Conservation (phyloP, 1,140 invertebrate species). For the Nasonia giraulti region DNA sequence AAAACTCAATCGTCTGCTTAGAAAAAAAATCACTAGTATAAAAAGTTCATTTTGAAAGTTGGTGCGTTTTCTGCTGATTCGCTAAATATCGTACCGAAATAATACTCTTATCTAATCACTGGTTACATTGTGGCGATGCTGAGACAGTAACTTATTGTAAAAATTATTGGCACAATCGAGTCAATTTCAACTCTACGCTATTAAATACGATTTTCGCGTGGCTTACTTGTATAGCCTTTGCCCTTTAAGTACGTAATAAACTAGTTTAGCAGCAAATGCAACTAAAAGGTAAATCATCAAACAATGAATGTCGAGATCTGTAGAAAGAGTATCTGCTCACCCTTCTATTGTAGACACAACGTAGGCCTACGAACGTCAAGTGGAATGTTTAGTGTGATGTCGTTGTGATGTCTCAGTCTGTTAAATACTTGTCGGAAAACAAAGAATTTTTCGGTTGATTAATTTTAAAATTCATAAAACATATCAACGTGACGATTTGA, state of each 20-base stretch:
- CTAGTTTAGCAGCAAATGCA: conserved; percentile 31
- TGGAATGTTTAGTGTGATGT: conserved; percentile 47
- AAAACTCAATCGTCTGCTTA: not conserved
- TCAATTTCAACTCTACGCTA: conserved; percentile 24
- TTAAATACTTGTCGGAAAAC: conserved; percentile 35
- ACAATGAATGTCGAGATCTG: conserved; percentile 31
- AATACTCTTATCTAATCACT: conserved; percentile 42
- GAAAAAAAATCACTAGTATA: not conserved
- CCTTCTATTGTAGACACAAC: not conserved
- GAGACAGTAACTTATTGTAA: conserved; percentile 28
- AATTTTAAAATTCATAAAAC: conserved; percentile 34
- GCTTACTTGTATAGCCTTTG: conserved; percentile 25
- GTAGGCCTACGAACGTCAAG: conserved; percentile 35
- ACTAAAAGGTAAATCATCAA: conserved; percentile 36
- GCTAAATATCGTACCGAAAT: not conserved
- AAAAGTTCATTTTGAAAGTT: conserved; percentile 5
- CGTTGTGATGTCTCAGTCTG: conserved; percentile 48
- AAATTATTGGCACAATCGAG: conserved; percentile 50
- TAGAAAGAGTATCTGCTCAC: conserved; percentile 19
- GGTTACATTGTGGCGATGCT: conserved; percentile 24
- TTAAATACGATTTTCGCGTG: conserved; percentile 13
- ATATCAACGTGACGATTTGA: conserved; percentile 14
- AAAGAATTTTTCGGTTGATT: not conserved
- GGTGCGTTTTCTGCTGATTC: conserved; percentile 11
- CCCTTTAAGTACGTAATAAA: conserved; percentile 47